Evolutionary conservation across 2,113 vertebrate species (phyloP), one percentile per base, ranked within the genome.

Genomic region (Theropithecus gelada): DNA sequence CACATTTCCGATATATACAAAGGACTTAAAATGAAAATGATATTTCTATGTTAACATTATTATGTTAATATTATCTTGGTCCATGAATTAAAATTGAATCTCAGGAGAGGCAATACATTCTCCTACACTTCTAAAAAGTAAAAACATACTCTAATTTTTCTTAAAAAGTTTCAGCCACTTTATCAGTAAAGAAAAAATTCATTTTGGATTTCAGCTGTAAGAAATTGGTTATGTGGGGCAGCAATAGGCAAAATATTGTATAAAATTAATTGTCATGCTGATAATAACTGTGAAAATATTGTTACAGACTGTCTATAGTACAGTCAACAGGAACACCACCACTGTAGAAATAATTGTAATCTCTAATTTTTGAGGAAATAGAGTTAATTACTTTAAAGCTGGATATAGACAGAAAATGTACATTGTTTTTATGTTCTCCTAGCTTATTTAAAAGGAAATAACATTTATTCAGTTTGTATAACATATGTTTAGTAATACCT

Each of bases 231-330:
- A 70, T 38, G 78, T 57, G 93, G 48, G 97, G 30, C 23, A 96
- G 4, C 17, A 97, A n/a, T 0, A 81, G 10, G 25, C 52, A 97
- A 96, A 94, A 95, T 96, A 52, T 78, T 84, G 1, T 94, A 93
- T 96, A 89, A 27, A 75, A 97, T 97, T 93, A 89, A 96, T 81
- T 66, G 43, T 86, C 55, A 94, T 95, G 48, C n/a, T 98, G 52
- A 40, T 97, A 98, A 90, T 66, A 96, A 85, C 50, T 93, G 52
- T 96, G 84, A 98, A 97, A 97, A 97, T 96, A 97, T 79, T 95
- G 27, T 90, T 96, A 84, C 25, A 95, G 78, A 97, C 8, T 61
- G 27, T 79, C 66, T 95, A 22, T 80, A 96, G 6, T 95, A 93
- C 30, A 96, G 82, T 89, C 76, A 59, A 94, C n/a, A 68, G 81